Evolutionary conservation across 2,797 vertebrate species (phyloP).

Genomic region (Ambastaia sidthimunki): DNA sequence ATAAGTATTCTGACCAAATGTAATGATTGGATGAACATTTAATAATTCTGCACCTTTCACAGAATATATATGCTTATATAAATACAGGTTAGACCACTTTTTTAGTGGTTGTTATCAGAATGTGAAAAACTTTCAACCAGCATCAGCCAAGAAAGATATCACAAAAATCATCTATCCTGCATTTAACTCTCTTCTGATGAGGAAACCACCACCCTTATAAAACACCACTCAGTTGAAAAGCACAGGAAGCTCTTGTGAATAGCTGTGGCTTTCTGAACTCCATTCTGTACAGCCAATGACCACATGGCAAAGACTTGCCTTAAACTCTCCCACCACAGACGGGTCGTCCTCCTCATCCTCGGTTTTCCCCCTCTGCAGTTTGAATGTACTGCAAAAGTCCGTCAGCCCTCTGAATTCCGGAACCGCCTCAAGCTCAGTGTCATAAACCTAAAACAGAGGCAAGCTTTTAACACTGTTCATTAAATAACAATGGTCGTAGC

Average conservation of each 20-base stretch:
- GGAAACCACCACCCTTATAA: background rate
- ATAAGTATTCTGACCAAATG: no score
- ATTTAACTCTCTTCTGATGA: background rate
- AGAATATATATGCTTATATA: no score
- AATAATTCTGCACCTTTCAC: no score
- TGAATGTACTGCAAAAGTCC: slow-evolving; percentile 96
- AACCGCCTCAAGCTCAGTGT: slow-evolving; percentile 85
- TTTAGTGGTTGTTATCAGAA: no score
- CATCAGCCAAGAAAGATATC: no score
- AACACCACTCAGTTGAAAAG: background rate
- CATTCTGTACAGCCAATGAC: background rate
- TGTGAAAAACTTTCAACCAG: no score
- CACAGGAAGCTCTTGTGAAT: slow-evolving; percentile 6
- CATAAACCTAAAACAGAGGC: slow-evolving; percentile 82
- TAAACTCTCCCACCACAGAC: slow-evolving; percentile 93
- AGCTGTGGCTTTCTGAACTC: background rate
- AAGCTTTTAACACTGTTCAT: slow-evolving; percentile 15
- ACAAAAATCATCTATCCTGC: no score
- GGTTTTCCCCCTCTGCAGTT: slow-evolving; percentile 88
- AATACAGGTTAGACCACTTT: no score
- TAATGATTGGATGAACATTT: no score
- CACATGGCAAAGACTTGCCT: slow-evolving; percentile 76
- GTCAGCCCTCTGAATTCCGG: slow-evolving; percentile 87
- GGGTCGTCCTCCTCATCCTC: slow-evolving; percentile 89
- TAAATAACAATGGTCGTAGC: background rate